These are phyloP conservation scores for Scophthalmus maximus DNA, from an alignment of 2,113 vertebrate species.

Conservation along the genomic window DNA sequence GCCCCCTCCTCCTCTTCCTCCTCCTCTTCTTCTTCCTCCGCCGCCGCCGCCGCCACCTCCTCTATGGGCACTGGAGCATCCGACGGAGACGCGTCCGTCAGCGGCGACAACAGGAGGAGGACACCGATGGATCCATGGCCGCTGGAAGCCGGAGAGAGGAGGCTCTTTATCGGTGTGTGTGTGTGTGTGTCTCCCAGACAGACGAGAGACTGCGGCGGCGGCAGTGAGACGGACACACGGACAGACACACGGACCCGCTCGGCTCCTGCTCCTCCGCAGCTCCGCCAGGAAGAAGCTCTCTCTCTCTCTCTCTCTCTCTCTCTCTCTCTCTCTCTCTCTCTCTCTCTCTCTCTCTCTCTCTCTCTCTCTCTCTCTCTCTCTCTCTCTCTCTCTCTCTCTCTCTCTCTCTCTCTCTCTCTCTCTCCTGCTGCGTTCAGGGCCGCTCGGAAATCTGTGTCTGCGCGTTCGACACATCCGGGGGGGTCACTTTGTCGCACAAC, in stretches of 20 bases:
- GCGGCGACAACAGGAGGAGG: constrained; percentile 50
- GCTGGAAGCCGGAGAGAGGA: constrained; percentile 32
- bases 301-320: too few relatives aligned
- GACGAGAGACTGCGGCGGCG: constrained; percentile 46
- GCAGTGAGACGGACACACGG: too few relatives aligned
- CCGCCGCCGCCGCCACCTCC: constrained; percentile 32
- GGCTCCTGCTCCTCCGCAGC: constrained; percentile 71
- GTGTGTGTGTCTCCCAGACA: constrained; percentile 39
- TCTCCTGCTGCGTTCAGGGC: constrained; percentile 64
- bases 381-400: too few relatives aligned
- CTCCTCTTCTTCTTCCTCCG: constrained; percentile 26
- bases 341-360: too few relatives aligned
- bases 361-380: too few relatives aligned
- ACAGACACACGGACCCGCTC: constrained; percentile 54
- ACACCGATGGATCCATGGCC: constrained; percentile 72
- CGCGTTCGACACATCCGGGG: too few relatives aligned
- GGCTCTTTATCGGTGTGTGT: background rate
- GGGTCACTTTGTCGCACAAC: background rate
- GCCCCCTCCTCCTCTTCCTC: constrained; percentile 56
- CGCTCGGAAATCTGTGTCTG: constrained; percentile 53
- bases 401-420: too few relatives aligned
- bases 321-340: too few relatives aligned
- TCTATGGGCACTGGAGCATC: constrained; percentile 74
- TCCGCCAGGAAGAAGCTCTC: constrained; percentile 78
- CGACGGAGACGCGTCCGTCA: constrained; percentile 65